These are phyloP conservation scores for Leucosticte australis DNA, from an alignment of 2,113 vertebrate genomes.

Conservation along the genomic window DNA sequence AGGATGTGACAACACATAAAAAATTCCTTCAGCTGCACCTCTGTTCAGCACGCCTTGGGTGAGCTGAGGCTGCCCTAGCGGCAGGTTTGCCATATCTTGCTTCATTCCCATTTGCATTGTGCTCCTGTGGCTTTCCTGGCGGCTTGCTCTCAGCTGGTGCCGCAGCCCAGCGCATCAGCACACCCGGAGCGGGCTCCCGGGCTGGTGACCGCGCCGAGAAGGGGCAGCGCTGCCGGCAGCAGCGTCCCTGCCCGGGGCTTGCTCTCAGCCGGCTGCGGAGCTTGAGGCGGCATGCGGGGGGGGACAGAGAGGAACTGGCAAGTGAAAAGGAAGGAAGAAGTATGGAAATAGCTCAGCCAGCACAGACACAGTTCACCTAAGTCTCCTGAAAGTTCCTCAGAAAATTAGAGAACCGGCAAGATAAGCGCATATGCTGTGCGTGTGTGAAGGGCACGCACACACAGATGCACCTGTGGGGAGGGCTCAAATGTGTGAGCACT, in stretches of 20 bases:
- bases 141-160: not conserved
- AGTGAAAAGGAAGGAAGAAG: not conserved
- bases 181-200: not conserved
- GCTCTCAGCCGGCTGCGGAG: not conserved
- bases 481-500: rapidly evolving
- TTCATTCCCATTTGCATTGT: not conserved
- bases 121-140: not conserved
- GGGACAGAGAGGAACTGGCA: not conserved
- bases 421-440: rapidly evolving
- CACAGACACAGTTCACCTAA: not conserved
- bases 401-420: not conserved
- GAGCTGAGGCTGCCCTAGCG: not conserved
- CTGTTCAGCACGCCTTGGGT: not conserved
- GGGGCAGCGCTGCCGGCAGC: not conserved
- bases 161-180: not conserved
- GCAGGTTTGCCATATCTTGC: not conserved
- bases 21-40: not conserved
- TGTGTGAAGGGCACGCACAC: not conserved
- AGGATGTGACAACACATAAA: conserved; percentile 1
- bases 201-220: not conserved
- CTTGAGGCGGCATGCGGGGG: not conserved
- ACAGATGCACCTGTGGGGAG: not conserved
- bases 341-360: not conserved
- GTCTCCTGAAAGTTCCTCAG: not conserved
- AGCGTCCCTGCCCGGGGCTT: not conserved